Conservation (phyloP, 2,888 invertebrate species). For the Cepaea hortensis region DNA sequence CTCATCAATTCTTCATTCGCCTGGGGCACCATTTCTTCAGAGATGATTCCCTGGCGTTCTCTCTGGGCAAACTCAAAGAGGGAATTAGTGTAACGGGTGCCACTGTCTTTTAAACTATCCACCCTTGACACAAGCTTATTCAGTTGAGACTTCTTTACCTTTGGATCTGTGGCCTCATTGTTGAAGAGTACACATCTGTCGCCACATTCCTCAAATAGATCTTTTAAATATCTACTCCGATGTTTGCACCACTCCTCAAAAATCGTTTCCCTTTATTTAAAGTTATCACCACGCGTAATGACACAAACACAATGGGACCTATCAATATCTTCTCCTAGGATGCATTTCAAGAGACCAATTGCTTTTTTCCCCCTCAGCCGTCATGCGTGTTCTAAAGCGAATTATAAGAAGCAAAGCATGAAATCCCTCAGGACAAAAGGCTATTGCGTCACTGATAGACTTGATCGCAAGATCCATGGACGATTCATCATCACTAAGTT, state of each 20-base stretch:
- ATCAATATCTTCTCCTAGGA: constrained; percentile 37
- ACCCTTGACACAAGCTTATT: constrained; percentile 22
- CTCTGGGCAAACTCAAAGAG: constrained; percentile 35
- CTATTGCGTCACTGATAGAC: constrained; percentile 40
- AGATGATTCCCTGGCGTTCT: constrained; percentile 12
- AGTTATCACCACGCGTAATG: constrained; percentile 37
- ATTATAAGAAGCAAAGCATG: constrained; percentile 40
- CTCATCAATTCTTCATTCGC: constrained; percentile 22
- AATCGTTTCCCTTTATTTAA: background rate
- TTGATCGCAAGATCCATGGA: constrained; percentile 33
- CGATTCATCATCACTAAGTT: background rate
- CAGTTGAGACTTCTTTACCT: constrained; percentile 30
- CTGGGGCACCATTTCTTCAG: constrained; percentile 24
- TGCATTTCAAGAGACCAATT: constrained; percentile 34
- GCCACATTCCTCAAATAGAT: constrained; percentile 39
- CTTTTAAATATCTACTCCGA: constrained; percentile 8
- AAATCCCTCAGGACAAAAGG: constrained; percentile 32
- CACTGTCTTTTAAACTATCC: constrained; percentile 19
- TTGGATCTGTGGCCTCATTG: constrained; percentile 18
- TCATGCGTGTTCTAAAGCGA: constrained; percentile 37
- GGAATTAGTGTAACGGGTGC: constrained; percentile 41
- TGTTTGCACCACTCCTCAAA: constrained; percentile 36
- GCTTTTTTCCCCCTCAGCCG: constrained; percentile 37
- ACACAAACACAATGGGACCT: constrained; percentile 35
- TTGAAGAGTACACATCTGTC: constrained; percentile 45